phyloP scores from a whole-genome alignment of 2,113 vertebrate species.

The Seriola dumerili region DNA sequence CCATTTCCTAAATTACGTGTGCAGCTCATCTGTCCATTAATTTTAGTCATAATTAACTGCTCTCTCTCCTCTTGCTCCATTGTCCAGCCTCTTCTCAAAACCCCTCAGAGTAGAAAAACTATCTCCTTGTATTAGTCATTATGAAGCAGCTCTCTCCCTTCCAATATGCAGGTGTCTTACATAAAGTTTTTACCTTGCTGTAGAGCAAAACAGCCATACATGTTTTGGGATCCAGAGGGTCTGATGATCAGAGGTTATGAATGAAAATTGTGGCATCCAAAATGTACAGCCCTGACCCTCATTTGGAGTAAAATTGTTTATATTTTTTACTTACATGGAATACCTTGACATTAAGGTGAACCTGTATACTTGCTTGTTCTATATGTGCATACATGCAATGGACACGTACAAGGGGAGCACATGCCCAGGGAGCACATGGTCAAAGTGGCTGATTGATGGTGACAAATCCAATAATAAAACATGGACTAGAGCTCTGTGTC shows the following conservation, averaged over 20 bases:
- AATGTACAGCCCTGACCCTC: too few species aligned
- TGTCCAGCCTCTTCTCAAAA: background rate
- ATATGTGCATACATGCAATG: background rate
- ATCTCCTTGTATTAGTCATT: background rate
- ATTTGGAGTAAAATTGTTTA: background rate
- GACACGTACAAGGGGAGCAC: background rate
- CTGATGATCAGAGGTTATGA: background rate
- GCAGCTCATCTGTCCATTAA: slow-evolving; percentile 34
- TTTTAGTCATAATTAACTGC: slow-evolving; percentile 38
- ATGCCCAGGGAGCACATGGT: background rate
- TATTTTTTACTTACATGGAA: background rate
- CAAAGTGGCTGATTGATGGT: background rate
- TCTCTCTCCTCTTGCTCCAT: background rate
- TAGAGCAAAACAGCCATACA: background rate
- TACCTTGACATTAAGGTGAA: background rate
- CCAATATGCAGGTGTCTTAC: background rate
- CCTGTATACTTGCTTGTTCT: background rate
- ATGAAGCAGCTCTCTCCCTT: background rate
- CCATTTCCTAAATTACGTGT: slow-evolving; percentile 53
- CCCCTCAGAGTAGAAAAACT: too few species aligned
- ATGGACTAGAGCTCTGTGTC: slow-evolving; percentile 1
- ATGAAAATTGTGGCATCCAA: background rate
- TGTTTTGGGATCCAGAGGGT: background rate
- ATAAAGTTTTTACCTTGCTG: background rate
- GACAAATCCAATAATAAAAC: slow-evolving; percentile 7